Evolutionary conservation across 2,113 vertebrate species (phyloP).

Genomic region (Austrofundulus limnaeus): DNA sequence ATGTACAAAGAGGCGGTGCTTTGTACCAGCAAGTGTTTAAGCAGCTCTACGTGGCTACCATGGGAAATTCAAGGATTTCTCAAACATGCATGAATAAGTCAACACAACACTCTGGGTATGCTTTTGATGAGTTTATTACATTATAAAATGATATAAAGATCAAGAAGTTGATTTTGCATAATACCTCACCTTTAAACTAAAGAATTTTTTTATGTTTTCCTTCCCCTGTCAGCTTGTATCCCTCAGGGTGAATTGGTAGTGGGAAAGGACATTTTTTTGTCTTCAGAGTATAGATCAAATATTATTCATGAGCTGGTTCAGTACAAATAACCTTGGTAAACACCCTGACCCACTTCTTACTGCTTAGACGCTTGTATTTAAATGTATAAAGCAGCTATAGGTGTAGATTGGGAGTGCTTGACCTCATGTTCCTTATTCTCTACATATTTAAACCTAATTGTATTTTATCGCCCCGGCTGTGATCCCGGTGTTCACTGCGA

Average conservation of each 20-base stretch:
- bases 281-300: constrained; percentile 49
- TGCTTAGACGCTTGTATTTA: constrained; percentile 36
- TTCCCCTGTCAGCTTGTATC: constrained; percentile 16
- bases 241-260: constrained; percentile 37
- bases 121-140: no score
- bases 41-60: no score
- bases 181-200: constrained; percentile 18
- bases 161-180: no score
- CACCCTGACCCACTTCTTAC: constrained; percentile 50
- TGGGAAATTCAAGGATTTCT: no score
- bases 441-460: constrained; percentile 43
- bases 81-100: no score
- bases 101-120: no score
- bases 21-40: no score
- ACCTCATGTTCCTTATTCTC: constrained; percentile 46
- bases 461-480: constrained; percentile 12
- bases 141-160: no score
- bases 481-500: constrained; percentile 34
- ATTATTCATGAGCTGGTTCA: constrained; percentile 56
- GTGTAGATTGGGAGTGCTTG: constrained; percentile 33
- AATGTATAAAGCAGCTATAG: constrained; percentile 43
- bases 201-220: constrained; percentile 11
- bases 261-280: constrained; percentile 48
- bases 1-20: no score
- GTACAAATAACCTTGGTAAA: constrained; percentile 55